phyloP scores from a whole-genome alignment of 2,888 invertebrate genomes.

The Lysandra bellargus region DNA sequence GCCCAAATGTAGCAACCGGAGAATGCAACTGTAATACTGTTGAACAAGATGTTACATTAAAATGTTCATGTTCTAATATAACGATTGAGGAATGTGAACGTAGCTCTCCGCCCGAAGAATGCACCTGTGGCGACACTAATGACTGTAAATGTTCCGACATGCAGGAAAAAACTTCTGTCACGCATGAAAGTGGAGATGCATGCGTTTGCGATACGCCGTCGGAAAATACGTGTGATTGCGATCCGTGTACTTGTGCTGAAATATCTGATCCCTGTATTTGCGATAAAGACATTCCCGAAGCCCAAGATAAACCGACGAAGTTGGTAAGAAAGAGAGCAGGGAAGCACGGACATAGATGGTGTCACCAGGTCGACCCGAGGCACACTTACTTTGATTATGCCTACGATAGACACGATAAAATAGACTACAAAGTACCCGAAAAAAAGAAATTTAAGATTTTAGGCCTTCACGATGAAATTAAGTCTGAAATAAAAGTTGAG shows the following conservation, averaged over 20 bases:
- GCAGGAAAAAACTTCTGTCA: background rate
- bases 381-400: slow-evolving; percentile 71
- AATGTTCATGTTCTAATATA: slow-evolving; percentile 54
- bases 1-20: slow-evolving; percentile 45
- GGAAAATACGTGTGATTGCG: slow-evolving; percentile 48
- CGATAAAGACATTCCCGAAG: slow-evolving; percentile 44
- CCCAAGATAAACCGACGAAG: slow-evolving; percentile 48
- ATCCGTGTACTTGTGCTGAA: slow-evolving; percentile 48
- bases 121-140: slow-evolving; percentile 60
- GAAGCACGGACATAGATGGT: slow-evolving; percentile 70
- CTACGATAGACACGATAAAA: slow-evolving; percentile 62
- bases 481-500: slow-evolving; percentile 46
- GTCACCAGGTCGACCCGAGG: slow-evolving; percentile 64
- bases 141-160: slow-evolving; percentile 59
- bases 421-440: slow-evolving; percentile 51
- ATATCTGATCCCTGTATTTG: slow-evolving; percentile 57
- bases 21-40: slow-evolving; percentile 59
- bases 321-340: slow-evolving; percentile 61
- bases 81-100: slow-evolving; percentile 53
- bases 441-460: slow-evolving; percentile 57
- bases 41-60: slow-evolving; percentile 53
- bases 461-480: slow-evolving; percentile 53
- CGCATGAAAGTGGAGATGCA: background rate
- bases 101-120: slow-evolving; percentile 50
- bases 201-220: background rate